A percentile compares a stretch with the other conserved stretches of the same genome.
phyloP scores from a whole-genome alignment of 2,888 invertebrate species.

The Lepidocyrtoides sp. region DNA sequence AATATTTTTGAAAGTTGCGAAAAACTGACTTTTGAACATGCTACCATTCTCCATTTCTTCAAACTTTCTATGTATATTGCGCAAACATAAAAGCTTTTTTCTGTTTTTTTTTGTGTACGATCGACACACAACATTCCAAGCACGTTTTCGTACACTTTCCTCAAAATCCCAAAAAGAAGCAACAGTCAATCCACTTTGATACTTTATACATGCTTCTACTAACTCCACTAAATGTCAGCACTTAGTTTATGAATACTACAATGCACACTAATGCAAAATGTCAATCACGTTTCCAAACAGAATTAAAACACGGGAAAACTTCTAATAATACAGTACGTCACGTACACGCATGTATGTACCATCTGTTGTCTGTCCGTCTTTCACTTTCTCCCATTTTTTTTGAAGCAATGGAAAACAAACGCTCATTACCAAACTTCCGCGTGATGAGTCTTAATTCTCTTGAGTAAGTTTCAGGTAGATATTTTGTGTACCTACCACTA shows the following conservation, averaged over 20 bases:
- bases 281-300: conserved; percentile 1
- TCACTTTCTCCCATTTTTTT: no score
- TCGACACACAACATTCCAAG: not conserved
- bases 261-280: not conserved
- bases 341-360: not conserved
- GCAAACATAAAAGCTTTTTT: not conserved
- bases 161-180: no score
- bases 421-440: no score
- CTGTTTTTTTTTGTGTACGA: not conserved
- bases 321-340: not conserved
- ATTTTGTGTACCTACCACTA: no score
- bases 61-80: not conserved
- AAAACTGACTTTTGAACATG: no score
- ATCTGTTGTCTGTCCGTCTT: not conserved
- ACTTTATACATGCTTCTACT: not conserved
- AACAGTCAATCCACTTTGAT: not conserved
- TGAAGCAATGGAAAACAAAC: no score
- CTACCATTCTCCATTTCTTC: not conserved
- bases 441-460: no score
- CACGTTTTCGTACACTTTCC: not conserved
- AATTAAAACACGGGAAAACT: conserved; percentile 14
- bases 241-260: not conserved
- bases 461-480: no score
- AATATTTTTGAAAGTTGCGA: no score
- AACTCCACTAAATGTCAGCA: not conserved